Evolutionary conservation across 2,888 invertebrate genomes (phyloP), one percentile per base, ranked within the genome.

Genomic region (Bellardia bayeri): DNA sequence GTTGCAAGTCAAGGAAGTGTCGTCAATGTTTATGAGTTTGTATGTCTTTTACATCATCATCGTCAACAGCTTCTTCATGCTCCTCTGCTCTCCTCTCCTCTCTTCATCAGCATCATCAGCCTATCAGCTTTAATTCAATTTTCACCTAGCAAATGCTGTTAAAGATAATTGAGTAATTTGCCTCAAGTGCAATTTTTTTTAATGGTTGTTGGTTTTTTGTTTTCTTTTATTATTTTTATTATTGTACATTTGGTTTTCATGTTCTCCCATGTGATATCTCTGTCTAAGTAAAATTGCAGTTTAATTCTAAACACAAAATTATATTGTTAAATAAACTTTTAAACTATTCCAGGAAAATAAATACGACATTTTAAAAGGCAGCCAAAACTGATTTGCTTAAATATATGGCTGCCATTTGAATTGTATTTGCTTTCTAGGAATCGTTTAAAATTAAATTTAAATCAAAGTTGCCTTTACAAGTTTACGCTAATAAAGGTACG

Each of bases 131-230:
- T 85, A 87, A 87, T 87, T 87, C 54, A 87, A 87, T 85, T 85
- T 87, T 74, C 79, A 87, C 85, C 85, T 85, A 64, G 69, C 81
- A 87, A 85, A 82, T 79, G 30, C 13, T 82, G 64, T 87, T 87
- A 82, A 82, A 79, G 69, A 85, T 87, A 87, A 87, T 85, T 87
- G 79, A 85, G 69, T 82, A 85, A 87, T 82, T 85, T 85, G 85
- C 82, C 87, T 75, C 82, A 85, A 85, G 84, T 82, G 79, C 37
- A 79, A 82, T 71, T 61, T 85, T 23, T 74, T 82, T 79, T 83
- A 87, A 85, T 85, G 63, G 79, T 58, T 82, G 66, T 23, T 23
- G 23, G 23, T 23, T 23, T 23, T 23, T 23, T 23, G 23, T 23
- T 23, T 54, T 9, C 54, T 37, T 76, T 61, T 33, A 58, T 5